Percentiles rank a stretch among this genome's conserved stretches.
phyloP scores from a whole-genome alignment of 2,797 vertebrate species.

The Mormyrus hasselquistii region DNA sequence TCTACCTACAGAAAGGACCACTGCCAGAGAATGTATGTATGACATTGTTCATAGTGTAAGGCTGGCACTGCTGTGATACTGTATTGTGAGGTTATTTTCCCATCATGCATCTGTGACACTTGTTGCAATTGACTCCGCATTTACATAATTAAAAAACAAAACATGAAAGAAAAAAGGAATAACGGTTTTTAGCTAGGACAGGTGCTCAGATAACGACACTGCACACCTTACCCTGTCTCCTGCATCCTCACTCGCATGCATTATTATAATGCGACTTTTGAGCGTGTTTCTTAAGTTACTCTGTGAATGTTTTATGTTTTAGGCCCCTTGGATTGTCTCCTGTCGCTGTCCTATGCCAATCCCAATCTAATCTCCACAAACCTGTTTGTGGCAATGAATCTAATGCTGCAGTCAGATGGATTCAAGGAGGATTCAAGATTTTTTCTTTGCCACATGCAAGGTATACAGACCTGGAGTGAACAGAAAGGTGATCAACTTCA shows the following conservation, averaged over 20 bases:
- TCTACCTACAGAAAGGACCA: not conserved
- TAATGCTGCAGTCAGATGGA: not conserved
- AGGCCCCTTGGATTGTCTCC: not conserved
- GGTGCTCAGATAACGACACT: not conserved
- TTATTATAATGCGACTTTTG: not conserved
- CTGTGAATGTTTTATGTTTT: not conserved
- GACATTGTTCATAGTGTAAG: not conserved
- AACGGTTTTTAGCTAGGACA: not conserved
- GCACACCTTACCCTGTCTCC: not conserved
- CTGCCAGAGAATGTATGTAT: not conserved
- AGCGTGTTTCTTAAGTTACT: not conserved
- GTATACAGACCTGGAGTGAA: not conserved
- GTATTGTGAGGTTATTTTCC: conserved; percentile 29
- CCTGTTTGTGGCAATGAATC: not conserved
- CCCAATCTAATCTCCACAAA: not conserved
- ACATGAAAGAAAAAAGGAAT: not conserved
- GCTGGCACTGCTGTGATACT: conserved; percentile 14
- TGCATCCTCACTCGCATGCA: not conserved
- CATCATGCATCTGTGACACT: not conserved
- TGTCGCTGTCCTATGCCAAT: not conserved
- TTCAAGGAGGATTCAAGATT: not conserved
- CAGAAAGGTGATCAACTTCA: not conserved
- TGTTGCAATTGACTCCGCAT: not conserved
- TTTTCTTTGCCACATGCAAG: not conserved
- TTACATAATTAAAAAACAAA: not conserved